Percentiles rank a stretch among this genome's conserved stretches.
Evolutionary conservation across 1,140 invertebrate genomes (phyloP).

Genomic region (Trigoniulus corallinus): DNA sequence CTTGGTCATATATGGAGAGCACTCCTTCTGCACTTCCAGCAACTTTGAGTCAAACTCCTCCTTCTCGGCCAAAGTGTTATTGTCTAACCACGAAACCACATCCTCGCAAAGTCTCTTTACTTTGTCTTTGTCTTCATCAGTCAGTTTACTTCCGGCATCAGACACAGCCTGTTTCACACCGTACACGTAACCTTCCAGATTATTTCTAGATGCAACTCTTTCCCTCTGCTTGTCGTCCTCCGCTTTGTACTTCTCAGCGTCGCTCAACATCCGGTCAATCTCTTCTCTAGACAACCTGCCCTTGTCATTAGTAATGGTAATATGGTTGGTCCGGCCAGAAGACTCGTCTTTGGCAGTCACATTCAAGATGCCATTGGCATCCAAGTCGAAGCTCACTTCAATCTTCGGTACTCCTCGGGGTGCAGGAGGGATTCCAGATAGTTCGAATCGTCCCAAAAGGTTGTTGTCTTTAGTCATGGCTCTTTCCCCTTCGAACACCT

Average conservation of each 20-base stretch:
- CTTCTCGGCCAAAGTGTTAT: background rate
- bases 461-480: too few relatives aligned
- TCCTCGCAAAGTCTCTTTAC: background rate
- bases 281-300: constrained; percentile 29
- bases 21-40: background rate
- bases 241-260: constrained; percentile 35
- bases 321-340: too few relatives aligned
- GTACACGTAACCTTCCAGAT: background rate
- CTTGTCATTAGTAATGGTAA: constrained; percentile 35
- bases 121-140: background rate
- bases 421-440: too few relatives aligned
- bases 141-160: background rate
- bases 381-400: too few relatives aligned
- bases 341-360: too few relatives aligned
- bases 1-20: background rate
- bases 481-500: constrained; percentile 25
- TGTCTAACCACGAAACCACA: background rate
- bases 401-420: too few relatives aligned
- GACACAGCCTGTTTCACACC: background rate
- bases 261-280: constrained; percentile 35
- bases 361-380: too few relatives aligned
- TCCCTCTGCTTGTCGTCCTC: too few relatives aligned
- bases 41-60: background rate
- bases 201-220: constrained; percentile 23
- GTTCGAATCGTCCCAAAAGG: too few relatives aligned